phyloP scores from a whole-genome alignment of 2,888 invertebrate genomes.

The Pterostichus madidus region DNA sequence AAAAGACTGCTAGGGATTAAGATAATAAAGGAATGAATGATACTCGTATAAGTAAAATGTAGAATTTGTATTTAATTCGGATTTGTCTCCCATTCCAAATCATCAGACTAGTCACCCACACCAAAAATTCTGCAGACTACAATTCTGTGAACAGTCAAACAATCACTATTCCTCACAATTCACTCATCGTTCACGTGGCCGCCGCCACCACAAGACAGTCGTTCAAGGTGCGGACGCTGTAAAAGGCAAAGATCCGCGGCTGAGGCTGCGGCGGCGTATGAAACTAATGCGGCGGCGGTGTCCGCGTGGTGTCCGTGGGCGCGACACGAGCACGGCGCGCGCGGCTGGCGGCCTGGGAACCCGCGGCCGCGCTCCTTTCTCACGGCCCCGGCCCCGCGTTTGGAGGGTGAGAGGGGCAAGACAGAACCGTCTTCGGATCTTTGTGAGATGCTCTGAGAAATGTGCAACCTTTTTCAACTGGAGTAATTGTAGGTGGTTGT shows the following conservation, averaged over 20 bases:
- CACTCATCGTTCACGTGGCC: neutral
- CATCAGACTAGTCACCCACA: too few relatives aligned
- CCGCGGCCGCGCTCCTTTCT: conserved; percentile 60
- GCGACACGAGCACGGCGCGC: conserved; percentile 63
- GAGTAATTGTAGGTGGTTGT: too few relatives aligned
- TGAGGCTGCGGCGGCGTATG: neutral
- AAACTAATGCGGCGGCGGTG: neutral
- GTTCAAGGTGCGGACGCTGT: conserved; percentile 17
- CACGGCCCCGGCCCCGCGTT: conserved; percentile 50
- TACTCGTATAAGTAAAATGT: too few relatives aligned
- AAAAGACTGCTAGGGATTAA: too few relatives aligned
- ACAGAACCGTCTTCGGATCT: conserved; percentile 1
- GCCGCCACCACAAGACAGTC: neutral
- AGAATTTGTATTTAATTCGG: too few relatives aligned
- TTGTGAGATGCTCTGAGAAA: conserved; percentile 5
- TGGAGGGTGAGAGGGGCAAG: neutral
- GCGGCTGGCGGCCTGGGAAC: conserved; percentile 65
- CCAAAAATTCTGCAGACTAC: too few relatives aligned
- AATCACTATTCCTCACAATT: neutral
- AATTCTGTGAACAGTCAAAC: neutral
- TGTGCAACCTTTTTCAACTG: neutral
- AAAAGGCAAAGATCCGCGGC: conserved; percentile 11
- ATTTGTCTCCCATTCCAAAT: too few relatives aligned
- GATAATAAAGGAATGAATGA: too few relatives aligned
- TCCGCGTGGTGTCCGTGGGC: conserved; percentile 62